Evolutionary conservation across 1,140 invertebrate genomes (phyloP).

Genomic region (Lethrus apterus): DNA sequence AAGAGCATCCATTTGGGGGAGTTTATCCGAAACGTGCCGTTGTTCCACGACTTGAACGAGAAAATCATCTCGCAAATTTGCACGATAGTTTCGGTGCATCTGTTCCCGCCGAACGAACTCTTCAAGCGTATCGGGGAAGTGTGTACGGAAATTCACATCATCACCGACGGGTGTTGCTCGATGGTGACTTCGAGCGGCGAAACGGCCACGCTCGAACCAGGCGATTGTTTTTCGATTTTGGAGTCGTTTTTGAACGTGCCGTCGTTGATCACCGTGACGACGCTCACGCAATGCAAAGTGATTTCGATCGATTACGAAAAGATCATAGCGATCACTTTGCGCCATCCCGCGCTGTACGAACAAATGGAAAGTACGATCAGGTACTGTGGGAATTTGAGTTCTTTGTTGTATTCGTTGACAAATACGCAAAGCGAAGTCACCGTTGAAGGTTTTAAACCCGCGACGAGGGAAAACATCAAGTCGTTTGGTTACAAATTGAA

Average conservation of each 20-base stretch:
- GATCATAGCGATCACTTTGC: background rate
- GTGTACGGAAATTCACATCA: conserved; percentile 8
- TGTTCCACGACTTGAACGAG: conserved; percentile 3
- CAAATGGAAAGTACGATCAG: background rate
- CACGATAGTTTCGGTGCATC: background rate
- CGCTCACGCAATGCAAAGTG: conserved; percentile 1
- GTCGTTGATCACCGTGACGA: background rate
- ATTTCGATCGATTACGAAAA: background rate
- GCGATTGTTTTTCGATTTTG: conserved; percentile 5
- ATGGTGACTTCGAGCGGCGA: background rate
- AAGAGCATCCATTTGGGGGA: background rate
- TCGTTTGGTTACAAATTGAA: too few species aligned
- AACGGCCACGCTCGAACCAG: background rate
- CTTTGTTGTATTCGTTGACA: background rate
- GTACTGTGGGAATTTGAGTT: too few species aligned
- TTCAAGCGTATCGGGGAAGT: conserved; percentile 16
- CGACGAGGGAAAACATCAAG: background rate
- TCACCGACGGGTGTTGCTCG: conserved; percentile 4
- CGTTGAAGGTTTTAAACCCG: too few species aligned
- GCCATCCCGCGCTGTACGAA: background rate
- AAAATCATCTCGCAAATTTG: background rate
- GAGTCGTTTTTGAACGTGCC: conserved; percentile 6
- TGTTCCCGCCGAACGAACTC: conserved; percentile 4
- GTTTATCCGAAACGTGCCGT: background rate
- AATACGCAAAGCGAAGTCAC: background rate